These are phyloP conservation scores for Otis tarda DNA, from an alignment of 2,113 vertebrate species.

Conservation along the genomic window DNA sequence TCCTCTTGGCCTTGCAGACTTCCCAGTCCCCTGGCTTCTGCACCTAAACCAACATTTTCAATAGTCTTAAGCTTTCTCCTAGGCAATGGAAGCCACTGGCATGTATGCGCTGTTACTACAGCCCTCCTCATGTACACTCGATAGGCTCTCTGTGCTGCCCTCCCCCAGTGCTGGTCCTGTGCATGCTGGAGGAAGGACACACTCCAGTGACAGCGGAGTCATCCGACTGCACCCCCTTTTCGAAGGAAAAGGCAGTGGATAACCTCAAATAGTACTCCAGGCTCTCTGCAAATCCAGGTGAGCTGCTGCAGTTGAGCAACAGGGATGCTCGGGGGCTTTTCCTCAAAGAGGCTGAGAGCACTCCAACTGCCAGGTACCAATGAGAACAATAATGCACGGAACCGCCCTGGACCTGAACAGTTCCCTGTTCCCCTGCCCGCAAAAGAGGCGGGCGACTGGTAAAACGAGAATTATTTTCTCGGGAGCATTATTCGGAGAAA, in stretches of 20 bases:
- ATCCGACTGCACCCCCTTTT: fast-evolving
- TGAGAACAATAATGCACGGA: neutral
- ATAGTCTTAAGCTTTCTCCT: neutral
- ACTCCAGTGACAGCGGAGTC: neutral
- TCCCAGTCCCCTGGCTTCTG: neutral
- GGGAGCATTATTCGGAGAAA: neutral
- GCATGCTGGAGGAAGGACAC: neutral
- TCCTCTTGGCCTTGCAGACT: neutral
- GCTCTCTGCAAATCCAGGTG: neutral
- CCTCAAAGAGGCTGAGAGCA: neutral
- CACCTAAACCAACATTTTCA: neutral
- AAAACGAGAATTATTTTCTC: neutral
- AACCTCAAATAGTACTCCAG: fast-evolving
- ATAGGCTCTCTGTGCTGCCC: neutral
- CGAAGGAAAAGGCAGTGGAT: neutral
- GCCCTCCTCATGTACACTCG: fast-evolving
- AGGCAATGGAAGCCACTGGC: neutral
- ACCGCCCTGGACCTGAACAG: neutral
- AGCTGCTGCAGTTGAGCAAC: neutral
- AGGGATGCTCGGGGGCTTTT: neutral
- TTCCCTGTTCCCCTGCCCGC: neutral
- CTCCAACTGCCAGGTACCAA: fast-evolving
- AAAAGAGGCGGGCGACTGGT: too few relatives aligned
- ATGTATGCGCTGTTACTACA: fast-evolving
- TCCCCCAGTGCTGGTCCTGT: neutral